Evolutionary conservation across 2,888 invertebrate genomes (phyloP), one percentile per base, ranked within the genome.

Genomic region (Siphlonurus alternatus): DNA sequence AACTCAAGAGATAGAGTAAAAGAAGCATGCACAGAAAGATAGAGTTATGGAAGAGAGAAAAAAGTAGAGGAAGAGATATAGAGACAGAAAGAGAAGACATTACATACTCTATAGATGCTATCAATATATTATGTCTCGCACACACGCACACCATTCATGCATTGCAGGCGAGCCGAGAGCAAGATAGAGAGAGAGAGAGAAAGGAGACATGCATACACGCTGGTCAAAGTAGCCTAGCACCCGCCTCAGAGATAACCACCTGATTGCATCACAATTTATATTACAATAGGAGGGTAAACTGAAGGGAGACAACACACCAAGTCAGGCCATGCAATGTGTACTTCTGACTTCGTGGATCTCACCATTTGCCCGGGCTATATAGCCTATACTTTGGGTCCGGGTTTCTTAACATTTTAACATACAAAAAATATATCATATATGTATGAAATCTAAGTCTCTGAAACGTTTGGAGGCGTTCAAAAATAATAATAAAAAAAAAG

Each of bases 51-150:
- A 38, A 38, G 38, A 38, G 38, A 38, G 38, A 38, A 38, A 38
- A 38, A 38, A 38, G 38, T 38, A 38, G 38, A 38, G 38, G 38
- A 38, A 38, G 38, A 38, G 38, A 38, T 5, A 38, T 38, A 59
- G 51, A 59, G 63, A 56, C 20, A 63, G 63, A 59, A 19, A 63
- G 59, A 63, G 63, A 63, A 63, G 63, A 63, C 51, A 62, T 20
- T 59, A 63, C 59, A 63, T 23, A 59, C 22, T 20, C 25, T 22
- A 51, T 25, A 53, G 61, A 64, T 61, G 53, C 59, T 25, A 59
- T 24, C 60, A 64, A 60, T 59, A n/a, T n/a, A n/a, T n/a, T n/a
- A 64, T 25, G 38, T 20, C 53, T 61, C 24, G 53, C 25, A 51
- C 25, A 62, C 61, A 59, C 10, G 38, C 23, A 53, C 25, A 63